phyloP scores from a whole-genome alignment of 2,888 invertebrate genomes.

The Catocala sponsa region DNA sequence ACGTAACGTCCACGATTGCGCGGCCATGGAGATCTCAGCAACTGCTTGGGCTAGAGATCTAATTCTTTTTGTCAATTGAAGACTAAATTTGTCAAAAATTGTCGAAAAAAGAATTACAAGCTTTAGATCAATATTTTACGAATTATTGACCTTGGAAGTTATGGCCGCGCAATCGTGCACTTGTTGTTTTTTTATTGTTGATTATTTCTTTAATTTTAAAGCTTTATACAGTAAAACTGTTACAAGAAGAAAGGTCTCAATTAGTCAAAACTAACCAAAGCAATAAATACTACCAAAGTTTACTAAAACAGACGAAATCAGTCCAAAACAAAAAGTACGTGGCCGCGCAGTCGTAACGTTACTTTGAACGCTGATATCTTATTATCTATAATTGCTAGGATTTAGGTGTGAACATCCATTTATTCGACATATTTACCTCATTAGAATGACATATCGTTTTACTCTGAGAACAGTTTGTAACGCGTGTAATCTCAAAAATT shows the following conservation, averaged over 20 bases:
- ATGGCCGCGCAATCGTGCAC: too few relatives aligned
- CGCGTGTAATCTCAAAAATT: constrained; percentile 22
- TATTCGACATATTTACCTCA: constrained; percentile 26
- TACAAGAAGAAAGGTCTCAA: constrained; percentile 24
- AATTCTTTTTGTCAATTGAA: constrained; percentile 30
- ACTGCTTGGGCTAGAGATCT: constrained; percentile 32
- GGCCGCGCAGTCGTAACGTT: constrained; percentile 28
- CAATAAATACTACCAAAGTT: constrained; percentile 25
- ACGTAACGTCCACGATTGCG: constrained; percentile 30
- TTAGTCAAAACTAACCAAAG: constrained; percentile 26
- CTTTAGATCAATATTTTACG: too few relatives aligned
- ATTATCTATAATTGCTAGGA: constrained; percentile 27
- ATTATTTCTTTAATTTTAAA: constrained; percentile 29
- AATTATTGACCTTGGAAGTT: too few relatives aligned
- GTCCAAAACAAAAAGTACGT: constrained; percentile 24
- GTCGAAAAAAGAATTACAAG: too few relatives aligned
- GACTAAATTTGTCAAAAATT: constrained; percentile 24
- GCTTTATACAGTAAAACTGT: constrained; percentile 29
- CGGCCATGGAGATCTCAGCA: constrained; percentile 32
- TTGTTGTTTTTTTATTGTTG: constrained; percentile 28
- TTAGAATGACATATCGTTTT: constrained; percentile 26
- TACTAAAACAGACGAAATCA: constrained; percentile 25
- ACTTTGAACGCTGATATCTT: constrained; percentile 28
- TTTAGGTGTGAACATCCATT: constrained; percentile 28
- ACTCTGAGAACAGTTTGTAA: constrained; percentile 22